Evolutionary conservation across 2,797 vertebrate genomes (phyloP).

Genomic region (Silurus lanzhouensis): DNA sequence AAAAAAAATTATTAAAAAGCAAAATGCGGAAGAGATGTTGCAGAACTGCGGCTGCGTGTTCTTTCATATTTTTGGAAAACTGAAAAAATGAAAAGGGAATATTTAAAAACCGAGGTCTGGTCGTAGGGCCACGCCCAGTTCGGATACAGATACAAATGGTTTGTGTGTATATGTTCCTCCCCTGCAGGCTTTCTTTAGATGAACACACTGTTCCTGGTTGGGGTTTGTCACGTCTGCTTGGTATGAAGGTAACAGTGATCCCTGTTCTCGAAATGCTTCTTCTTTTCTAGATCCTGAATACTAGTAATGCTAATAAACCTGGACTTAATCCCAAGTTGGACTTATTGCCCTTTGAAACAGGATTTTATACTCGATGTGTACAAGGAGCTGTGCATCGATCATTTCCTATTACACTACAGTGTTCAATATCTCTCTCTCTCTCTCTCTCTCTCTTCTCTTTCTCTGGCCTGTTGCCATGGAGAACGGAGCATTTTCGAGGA

Average conservation of each 20-base stretch:
- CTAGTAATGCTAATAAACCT: background rate
- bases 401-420: background rate
- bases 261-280: too few relatives aligned
- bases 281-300: background rate
- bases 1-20: too few relatives aligned
- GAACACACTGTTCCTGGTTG: background rate
- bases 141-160: background rate
- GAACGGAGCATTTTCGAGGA: slow-evolving; percentile 44
- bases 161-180: background rate
- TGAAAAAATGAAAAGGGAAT: too few relatives aligned
- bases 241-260: too few relatives aligned
- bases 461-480: slow-evolving; percentile 58
- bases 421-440: background rate
- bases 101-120: too few relatives aligned
- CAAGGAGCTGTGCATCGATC: background rate
- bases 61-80: too few relatives aligned
- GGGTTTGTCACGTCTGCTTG: background rate
- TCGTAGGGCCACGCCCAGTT: background rate
- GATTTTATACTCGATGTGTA: background rate
- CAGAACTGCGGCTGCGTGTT: too few relatives aligned
- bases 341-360: background rate
- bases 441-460: background rate
- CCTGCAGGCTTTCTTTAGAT: background rate
- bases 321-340: too few relatives aligned
- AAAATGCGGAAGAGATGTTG: too few relatives aligned